phyloP scores from a whole-genome alignment of 2,113 vertebrate genomes.

The Merops nubicus region DNA sequence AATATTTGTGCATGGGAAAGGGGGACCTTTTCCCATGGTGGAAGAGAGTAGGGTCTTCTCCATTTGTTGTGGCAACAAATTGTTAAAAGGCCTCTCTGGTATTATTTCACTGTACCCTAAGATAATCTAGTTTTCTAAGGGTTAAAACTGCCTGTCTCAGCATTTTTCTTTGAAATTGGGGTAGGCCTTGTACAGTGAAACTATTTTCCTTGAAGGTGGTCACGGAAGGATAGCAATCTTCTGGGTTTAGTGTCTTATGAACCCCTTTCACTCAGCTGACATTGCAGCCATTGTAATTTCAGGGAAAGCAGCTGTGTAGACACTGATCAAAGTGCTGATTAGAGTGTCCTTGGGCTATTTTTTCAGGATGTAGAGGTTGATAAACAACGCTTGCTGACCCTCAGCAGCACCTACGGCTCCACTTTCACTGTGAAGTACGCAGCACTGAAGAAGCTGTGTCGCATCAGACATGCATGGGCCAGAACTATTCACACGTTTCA shows the following conservation, averaged over 20 bases:
- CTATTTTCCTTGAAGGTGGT: background rate
- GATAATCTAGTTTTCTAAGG: background rate
- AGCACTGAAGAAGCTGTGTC: conserved; percentile 75
- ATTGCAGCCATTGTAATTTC: background rate
- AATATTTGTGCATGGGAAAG: background rate
- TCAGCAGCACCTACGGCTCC: conserved; percentile 63
- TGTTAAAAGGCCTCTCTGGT: background rate
- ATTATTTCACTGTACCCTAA: background rate
- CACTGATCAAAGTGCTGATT: background rate
- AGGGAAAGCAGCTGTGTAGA: background rate
- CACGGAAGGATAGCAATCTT: background rate
- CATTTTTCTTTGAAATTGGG: background rate
- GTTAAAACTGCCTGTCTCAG: background rate
- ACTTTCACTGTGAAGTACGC: conserved; percentile 69
- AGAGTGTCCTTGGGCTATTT: background rate
- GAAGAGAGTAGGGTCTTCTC: background rate
- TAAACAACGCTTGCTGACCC: conserved; percentile 65
- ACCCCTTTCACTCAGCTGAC: background rate
- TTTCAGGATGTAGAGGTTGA: conserved; percentile 64
- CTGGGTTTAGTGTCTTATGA: background rate
- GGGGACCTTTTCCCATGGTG: too few species aligned
- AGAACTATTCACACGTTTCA: conserved; percentile 89
- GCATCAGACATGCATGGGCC: conserved; percentile 84
- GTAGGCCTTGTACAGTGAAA: background rate
- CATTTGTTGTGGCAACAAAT: background rate